Evolutionary conservation across 2,888 invertebrate genomes (phyloP).

Genomic region (Stegophylla sp.): DNA sequence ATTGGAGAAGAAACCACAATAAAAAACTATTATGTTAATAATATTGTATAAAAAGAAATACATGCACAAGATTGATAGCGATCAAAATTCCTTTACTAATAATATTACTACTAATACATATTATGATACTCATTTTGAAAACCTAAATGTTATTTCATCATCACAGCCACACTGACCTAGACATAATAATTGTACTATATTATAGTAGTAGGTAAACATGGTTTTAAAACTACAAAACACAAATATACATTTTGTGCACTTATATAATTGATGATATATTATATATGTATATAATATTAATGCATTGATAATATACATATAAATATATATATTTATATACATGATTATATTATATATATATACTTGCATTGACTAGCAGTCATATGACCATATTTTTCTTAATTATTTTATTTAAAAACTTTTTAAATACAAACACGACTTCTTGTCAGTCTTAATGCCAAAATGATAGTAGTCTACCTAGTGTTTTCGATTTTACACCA

Average conservation of each 20-base stretch:
- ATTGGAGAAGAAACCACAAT: constrained; percentile 53
- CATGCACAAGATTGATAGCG: constrained; percentile 30
- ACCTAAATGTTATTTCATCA: constrained; percentile 3
- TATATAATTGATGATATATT: constrained; percentile 18
- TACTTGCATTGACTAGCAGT: constrained; percentile 53
- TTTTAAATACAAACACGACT: constrained; percentile 48
- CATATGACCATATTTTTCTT: constrained; percentile 37
- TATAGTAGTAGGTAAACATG: constrained; percentile 20
- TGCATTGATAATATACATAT: constrained; percentile 1
- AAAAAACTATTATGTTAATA: constrained; percentile 46
- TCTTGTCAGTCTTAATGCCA: constrained; percentile 45
- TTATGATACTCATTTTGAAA: constrained; percentile 15
- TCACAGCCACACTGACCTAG: too few species aligned
- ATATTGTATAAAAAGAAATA: constrained; percentile 8
- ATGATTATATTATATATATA: too few species aligned
- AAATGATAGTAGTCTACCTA: constrained; percentile 17
- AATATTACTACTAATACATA: not conserved
- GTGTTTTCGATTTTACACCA: not conserved
- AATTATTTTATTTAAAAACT: constrained; percentile 23
- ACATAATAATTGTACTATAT: constrained; percentile 14
- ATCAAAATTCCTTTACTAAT: constrained; percentile 52
- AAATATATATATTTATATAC: not conserved
- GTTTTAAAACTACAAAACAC: constrained; percentile 36
- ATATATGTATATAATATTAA: not conserved
- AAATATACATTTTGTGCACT: constrained; percentile 56